phyloP scores from a whole-genome alignment of 2,113 vertebrate genomes.

The Hypocryptadius cinnamomeus region DNA sequence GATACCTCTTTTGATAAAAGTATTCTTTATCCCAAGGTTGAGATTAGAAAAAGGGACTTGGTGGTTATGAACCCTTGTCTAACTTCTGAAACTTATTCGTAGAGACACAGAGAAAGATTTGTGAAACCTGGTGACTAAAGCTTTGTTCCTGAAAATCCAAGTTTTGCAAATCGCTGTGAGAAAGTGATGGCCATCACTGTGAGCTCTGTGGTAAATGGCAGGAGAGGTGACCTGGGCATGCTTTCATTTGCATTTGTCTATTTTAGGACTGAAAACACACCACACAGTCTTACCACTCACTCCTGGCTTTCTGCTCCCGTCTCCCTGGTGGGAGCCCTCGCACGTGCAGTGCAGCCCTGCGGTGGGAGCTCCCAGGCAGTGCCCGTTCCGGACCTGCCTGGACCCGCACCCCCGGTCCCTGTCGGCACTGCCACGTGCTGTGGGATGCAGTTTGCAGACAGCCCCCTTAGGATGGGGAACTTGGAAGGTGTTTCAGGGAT shows the following conservation, averaged over 20 bases:
- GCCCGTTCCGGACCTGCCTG: rapidly evolving
- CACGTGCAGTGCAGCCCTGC: rapidly evolving
- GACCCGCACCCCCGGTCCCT: rapidly evolving
- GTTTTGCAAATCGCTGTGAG: not conserved
- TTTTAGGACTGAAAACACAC: not conserved
- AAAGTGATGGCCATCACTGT: not conserved
- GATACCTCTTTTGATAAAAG: not conserved
- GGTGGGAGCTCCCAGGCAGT: rapidly evolving
- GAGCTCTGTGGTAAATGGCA: not conserved
- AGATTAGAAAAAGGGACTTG: not conserved
- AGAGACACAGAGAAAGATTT: not conserved
- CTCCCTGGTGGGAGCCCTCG: not conserved
- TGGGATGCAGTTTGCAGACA: rapidly evolving
- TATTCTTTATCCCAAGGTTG: not conserved
- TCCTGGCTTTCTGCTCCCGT: not conserved
- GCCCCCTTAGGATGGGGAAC: not conserved
- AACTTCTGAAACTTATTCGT: not conserved
- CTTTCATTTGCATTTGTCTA: not conserved
- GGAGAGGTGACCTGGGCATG: not conserved
- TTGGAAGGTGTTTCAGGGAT: not conserved
- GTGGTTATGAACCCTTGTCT: not conserved
- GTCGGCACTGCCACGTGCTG: rapidly evolving
- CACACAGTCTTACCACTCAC: rapidly evolving
- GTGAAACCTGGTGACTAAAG: not conserved
- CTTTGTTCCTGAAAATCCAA: not conserved